Evolutionary conservation across 1,140 invertebrate genomes (phyloP).

Genomic region (Drosophila tsacasi): DNA sequence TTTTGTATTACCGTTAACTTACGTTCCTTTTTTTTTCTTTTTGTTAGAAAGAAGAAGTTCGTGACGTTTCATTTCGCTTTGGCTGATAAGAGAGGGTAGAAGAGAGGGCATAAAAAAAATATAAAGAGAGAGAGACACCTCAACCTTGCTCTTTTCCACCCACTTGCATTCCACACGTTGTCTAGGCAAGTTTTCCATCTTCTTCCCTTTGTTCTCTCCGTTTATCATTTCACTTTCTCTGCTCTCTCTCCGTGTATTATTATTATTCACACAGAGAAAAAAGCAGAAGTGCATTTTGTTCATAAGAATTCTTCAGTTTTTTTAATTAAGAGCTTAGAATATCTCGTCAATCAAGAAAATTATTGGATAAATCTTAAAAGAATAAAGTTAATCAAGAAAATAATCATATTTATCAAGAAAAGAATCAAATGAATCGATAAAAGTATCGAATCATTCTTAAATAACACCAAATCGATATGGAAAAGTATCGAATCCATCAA

Average conservation of each 20-base stretch:
- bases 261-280: slow-evolving; percentile 9
- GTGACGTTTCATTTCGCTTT: slow-evolving; percentile 65
- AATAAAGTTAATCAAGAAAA: neutral
- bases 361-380: neutral
- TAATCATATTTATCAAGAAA: neutral
- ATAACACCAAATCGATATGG: neutral
- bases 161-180: slow-evolving; percentile 49
- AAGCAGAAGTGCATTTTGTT: neutral
- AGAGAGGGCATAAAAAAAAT: neutral
- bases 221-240: slow-evolving; percentile 50
- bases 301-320: neutral
- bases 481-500: neutral
- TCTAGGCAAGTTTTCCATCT: slow-evolving; percentile 34
- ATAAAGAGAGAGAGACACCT: neutral
- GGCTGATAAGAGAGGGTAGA: slow-evolving; percentile 31
- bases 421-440: neutral
- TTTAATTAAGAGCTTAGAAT: too few relatives aligned
- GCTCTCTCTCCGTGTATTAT: neutral
- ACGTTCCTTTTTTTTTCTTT: slow-evolving; percentile 8
- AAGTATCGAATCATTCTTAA: neutral
- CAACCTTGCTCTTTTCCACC: slow-evolving; percentile 25
- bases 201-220: slow-evolving; percentile 16
- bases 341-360: neutral
- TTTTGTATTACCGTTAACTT: slow-evolving; percentile 67
- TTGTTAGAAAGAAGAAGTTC: slow-evolving; percentile 26